Evolutionary conservation across 2,888 invertebrate species (phyloP).

Genomic region (Acrobeloides nanus): DNA sequence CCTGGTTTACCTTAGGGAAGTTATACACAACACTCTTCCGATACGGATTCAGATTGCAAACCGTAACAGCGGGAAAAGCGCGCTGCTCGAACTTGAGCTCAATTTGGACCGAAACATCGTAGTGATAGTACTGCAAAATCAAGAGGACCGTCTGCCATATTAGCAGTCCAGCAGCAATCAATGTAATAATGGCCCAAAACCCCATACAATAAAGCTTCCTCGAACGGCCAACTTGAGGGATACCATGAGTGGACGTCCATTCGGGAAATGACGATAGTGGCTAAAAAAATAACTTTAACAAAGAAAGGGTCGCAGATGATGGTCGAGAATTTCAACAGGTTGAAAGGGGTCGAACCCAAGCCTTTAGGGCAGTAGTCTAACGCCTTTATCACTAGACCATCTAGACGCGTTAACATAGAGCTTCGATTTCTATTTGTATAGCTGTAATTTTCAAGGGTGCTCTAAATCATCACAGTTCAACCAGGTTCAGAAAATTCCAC

Average conservation of each 20-base stretch:
- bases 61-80: conserved; percentile 23
- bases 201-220: conserved; percentile 9
- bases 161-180: conserved; percentile 11
- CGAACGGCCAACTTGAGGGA: conserved; percentile 18
- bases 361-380: too few species aligned
- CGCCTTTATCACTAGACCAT: too few species aligned
- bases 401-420: too few species aligned
- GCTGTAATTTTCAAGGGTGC: too few species aligned
- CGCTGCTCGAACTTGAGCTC: conserved; percentile 17
- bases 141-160: conserved; percentile 18
- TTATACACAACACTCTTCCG: not conserved
- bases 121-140: conserved; percentile 13
- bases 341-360: too few species aligned
- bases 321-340: too few species aligned
- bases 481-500: too few species aligned
- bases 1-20: conserved; percentile 6
- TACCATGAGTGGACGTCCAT: conserved; percentile 19
- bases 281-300: conserved; percentile 4
- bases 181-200: conserved; percentile 19
- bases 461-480: too few species aligned
- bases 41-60: conserved; percentile 24
- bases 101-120: conserved; percentile 13
- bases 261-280: conserved; percentile 7
- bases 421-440: too few species aligned
- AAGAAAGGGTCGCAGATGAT: too few species aligned